phyloP scores from a whole-genome alignment of 2,888 invertebrate genomes.

The Notodonta ziczac region DNA sequence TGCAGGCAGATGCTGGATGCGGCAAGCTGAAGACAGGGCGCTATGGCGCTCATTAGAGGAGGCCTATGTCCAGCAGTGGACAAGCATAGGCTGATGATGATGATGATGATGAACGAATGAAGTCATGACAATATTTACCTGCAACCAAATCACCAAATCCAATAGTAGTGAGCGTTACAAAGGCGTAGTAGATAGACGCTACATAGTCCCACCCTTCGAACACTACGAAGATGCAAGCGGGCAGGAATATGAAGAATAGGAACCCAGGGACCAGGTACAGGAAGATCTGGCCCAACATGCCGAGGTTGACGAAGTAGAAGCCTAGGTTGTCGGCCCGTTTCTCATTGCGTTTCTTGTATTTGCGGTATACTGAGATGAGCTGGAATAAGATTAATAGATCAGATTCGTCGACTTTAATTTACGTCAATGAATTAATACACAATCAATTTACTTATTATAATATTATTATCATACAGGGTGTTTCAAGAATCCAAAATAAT shows the following conservation, averaged over 20 bases:
- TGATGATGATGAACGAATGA: no score
- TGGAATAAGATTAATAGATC: conserved; percentile 60
- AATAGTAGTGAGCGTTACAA: conserved; percentile 94
- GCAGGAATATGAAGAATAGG: conserved; percentile 93
- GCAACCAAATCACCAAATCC: conserved; percentile 97
- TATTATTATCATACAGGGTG: no score
- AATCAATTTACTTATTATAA: no score
- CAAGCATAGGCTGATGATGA: no score
- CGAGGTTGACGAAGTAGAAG: conserved; percentile 87
- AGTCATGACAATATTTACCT: conserved; percentile 75
- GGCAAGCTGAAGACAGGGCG: no score
- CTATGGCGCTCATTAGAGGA: no score
- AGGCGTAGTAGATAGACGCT: conserved; percentile 93
- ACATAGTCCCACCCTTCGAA: conserved; percentile 95
- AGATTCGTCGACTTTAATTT: not conserved
- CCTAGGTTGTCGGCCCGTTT: conserved; percentile 84
- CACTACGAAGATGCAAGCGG: conserved; percentile 92
- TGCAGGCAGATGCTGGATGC: no score
- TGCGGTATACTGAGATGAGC: conserved; percentile 91
- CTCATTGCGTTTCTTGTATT: conserved; percentile 89
- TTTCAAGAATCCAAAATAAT: no score
- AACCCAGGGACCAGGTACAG: conserved; percentile 95
- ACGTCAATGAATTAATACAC: no score
- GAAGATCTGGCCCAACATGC: conserved; percentile 91
- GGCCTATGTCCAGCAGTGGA: no score